Conservation (phyloP, 2,888 invertebrate genomes). For the Oscheius sp. region DNA sequence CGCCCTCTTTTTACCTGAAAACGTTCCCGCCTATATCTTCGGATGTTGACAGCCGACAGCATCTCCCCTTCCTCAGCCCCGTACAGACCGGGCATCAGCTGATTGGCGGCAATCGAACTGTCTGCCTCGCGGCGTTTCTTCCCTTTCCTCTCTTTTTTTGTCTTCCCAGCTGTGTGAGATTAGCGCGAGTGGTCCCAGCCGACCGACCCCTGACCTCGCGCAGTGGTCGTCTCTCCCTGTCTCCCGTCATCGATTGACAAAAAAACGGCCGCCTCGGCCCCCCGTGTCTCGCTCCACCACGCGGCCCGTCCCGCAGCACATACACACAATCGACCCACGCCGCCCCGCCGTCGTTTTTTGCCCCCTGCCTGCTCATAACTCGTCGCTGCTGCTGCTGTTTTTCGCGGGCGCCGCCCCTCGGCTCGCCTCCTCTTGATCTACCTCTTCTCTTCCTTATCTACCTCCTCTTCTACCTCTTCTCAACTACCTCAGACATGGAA, state of each 20-base stretch:
- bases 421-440: conserved; percentile 22
- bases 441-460: conserved; percentile 13
- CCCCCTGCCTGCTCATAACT: conserved; percentile 40
- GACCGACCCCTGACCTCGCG: conserved; percentile 39
- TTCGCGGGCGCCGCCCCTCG: conserved; percentile 19
- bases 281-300: conserved; percentile 39
- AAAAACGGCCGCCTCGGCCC: conserved; percentile 34
- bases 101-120: conserved; percentile 16
- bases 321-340: conserved; percentile 39
- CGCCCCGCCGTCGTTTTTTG: conserved; percentile 37
- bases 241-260: conserved; percentile 36
- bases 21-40: conserved; percentile 27
- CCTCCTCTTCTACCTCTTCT: conserved; percentile 14
- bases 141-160: conserved; percentile 11
- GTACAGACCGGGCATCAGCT: conserved; percentile 14
- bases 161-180: conserved; percentile 25
- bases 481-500: conserved; percentile 15
- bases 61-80: not conserved
- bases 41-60: not conserved
- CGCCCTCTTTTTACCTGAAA: conserved; percentile 10
- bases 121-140: not conserved
- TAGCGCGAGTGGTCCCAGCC: conserved; percentile 14
- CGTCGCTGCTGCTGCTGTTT: conserved; percentile 36
- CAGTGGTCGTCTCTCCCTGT: conserved; percentile 27
- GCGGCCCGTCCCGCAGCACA: conserved; percentile 38